A percentile compares a stretch with the other conserved stretches of the same genome.
Conservation (phyloP, 2,888 invertebrate genomes). For the Dryocosmus kuriphilus region DNA sequence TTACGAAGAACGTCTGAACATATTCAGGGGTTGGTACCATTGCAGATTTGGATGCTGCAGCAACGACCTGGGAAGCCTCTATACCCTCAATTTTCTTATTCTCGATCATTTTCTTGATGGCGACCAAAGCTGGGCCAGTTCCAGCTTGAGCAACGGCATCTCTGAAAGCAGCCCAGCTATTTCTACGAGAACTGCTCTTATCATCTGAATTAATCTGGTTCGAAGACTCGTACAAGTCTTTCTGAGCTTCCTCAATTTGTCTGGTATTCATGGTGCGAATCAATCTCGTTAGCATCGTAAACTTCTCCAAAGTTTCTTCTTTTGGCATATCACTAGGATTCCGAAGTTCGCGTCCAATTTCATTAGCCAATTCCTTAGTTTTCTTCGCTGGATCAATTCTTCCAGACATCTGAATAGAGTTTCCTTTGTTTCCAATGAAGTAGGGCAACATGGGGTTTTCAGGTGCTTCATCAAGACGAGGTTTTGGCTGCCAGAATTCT, state of each 20-base stretch:
- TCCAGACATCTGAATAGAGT: conserved; percentile 72
- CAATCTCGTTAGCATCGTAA: conserved; percentile 81
- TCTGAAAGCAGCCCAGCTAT: conserved; percentile 83
- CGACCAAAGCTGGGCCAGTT: conserved; percentile 84
- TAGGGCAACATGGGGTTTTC: conserved; percentile 78
- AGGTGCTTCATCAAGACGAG: conserved; percentile 75
- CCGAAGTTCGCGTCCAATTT: conserved; percentile 82
- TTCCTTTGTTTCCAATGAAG: conserved; percentile 78
- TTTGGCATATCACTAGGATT: conserved; percentile 81
- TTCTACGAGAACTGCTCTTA: conserved; percentile 68
- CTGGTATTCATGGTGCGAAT: conserved; percentile 82
- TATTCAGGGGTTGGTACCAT: conserved; percentile 83
- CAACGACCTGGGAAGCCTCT: conserved; percentile 82
- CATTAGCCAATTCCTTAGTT: conserved; percentile 76
- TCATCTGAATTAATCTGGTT: conserved; percentile 74
- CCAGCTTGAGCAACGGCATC: conserved; percentile 84
- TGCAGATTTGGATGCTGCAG: conserved; percentile 79
- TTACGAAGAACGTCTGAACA: conserved; percentile 81
- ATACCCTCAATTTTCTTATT: conserved; percentile 79
- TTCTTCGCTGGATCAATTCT: conserved; percentile 67
- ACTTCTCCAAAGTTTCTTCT: conserved; percentile 82
- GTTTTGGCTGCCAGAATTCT: conserved; percentile 67
- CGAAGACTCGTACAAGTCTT: conserved; percentile 77
- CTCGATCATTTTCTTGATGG: conserved; percentile 82
- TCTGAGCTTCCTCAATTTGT: conserved; percentile 81